Evolutionary conservation across 2,888 invertebrate species (phyloP), one percentile per base, ranked within the genome.

Genomic region (Ryuthela nishihirai): DNA sequence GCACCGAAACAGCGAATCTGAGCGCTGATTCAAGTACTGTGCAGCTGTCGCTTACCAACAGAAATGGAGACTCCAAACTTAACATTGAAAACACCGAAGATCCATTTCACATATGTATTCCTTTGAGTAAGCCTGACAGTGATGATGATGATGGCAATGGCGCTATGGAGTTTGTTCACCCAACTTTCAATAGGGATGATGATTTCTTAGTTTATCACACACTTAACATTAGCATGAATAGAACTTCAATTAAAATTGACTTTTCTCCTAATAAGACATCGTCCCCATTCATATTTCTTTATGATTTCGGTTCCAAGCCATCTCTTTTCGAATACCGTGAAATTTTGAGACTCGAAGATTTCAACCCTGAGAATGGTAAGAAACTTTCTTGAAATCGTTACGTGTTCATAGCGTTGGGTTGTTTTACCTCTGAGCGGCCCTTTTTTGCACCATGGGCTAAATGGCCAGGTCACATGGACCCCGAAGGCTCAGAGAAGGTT

Each of bases 191-290:
- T 7, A 42, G 15, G 3, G 46, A 56, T 7, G 56, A 50, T 20
- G 56, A 42, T 12, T 56, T 56, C 15, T 23, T 56, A n/a, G 56
- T 56, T 7, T 56, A 56, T 38, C 56, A 56, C 10, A 23, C 45
- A 7, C 41, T 56, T 3, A 45, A 23, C 7, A n/a, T 50, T 3
- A 41, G 46, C 5, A 50, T 42, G 18, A 26, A 17, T 1, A 46
- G 46, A 2, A 39, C 26, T n/a, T 49, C 50, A 3, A 42, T 56
- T 24, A 50, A 38, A 38, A 41, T 56, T 18, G 45, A 56, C n/a
- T 49, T 56, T 15, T 4, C 24, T 1, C 50, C 50, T 1, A 41
- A 35, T 1, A 42, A 56, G 15, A 38, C 45, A 15, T 20, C 24
- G 1, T 0, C 12, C 12, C 10, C 26, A 7, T 56, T 46, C 20